Conservation (phyloP, 1,140 invertebrate genomes). For the Arion vulgaris region DNA sequence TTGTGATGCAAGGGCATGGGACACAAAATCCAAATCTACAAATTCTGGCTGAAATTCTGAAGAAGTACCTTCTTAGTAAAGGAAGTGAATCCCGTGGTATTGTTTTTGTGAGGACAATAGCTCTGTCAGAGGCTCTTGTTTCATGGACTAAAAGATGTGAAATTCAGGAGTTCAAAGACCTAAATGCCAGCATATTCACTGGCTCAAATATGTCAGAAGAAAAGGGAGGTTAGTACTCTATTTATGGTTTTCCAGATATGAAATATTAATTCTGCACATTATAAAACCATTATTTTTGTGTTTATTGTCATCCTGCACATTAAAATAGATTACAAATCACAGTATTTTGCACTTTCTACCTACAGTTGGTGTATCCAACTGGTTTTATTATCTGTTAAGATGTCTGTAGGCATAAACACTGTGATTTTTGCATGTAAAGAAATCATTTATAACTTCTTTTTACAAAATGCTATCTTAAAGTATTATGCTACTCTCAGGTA, state of each 20-base stretch:
- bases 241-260: neutral
- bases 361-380: no score
- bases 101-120: slow-evolving; percentile 49
- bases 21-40: slow-evolving; percentile 42
- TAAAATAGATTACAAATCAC: no score
- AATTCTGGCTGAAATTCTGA: slow-evolving; percentile 24
- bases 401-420: no score
- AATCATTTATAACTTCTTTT: no score
- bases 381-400: no score
- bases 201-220: slow-evolving; percentile 43
- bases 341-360: no score
- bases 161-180: slow-evolving; percentile 13
- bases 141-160: slow-evolving; percentile 41
- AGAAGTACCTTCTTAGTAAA: slow-evolving; percentile 18
- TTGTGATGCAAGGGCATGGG: neutral
- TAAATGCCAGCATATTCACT: slow-evolving; percentile 42
- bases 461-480: neutral
- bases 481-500: slow-evolving; percentile 36
- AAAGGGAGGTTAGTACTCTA: slow-evolving; percentile 43
- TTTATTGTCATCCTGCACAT: no score
- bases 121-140: slow-evolving; percentile 40
- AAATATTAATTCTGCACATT: no score
- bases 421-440: no score
- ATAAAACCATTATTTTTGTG: no score
- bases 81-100: slow-evolving; percentile 38